These are phyloP conservation scores for Scatophagus argus DNA, from an alignment of 2,113 vertebrate species.

Conservation along the genomic window DNA sequence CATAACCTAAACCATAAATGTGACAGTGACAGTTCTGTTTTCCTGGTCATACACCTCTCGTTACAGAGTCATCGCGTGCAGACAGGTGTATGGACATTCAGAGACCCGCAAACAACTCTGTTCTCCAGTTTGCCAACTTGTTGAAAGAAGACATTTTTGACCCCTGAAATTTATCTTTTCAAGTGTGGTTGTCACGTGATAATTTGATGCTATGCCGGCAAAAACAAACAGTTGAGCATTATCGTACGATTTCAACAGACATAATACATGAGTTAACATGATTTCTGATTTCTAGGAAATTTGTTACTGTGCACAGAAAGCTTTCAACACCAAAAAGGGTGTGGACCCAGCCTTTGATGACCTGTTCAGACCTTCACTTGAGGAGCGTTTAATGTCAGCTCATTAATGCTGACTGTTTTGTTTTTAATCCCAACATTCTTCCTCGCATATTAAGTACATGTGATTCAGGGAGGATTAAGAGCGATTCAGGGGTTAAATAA, in stretches of 20 bases:
- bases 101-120: not conserved
- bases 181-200: not conserved
- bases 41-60: too few species aligned
- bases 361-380: not conserved
- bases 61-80: too few species aligned
- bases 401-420: not conserved
- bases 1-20: not conserved
- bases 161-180: not conserved
- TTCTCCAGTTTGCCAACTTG: not conserved
- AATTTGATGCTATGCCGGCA: not conserved
- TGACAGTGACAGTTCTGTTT: too few species aligned
- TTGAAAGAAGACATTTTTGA: not conserved
- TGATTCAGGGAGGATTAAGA: not conserved
- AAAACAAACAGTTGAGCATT: not conserved
- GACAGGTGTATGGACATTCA: too few species aligned
- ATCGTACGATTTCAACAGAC: too few species aligned
- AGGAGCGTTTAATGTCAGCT: not conserved
- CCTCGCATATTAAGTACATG: not conserved
- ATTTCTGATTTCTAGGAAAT: not conserved
- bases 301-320: not conserved
- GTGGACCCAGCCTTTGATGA: not conserved
- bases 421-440: not conserved
- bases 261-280: not conserved
- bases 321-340: not conserved
- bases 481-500: not conserved